These are phyloP conservation scores for Equus quagga DNA, from an alignment of 2,113 vertebrate species.

Conservation along the genomic window DNA sequence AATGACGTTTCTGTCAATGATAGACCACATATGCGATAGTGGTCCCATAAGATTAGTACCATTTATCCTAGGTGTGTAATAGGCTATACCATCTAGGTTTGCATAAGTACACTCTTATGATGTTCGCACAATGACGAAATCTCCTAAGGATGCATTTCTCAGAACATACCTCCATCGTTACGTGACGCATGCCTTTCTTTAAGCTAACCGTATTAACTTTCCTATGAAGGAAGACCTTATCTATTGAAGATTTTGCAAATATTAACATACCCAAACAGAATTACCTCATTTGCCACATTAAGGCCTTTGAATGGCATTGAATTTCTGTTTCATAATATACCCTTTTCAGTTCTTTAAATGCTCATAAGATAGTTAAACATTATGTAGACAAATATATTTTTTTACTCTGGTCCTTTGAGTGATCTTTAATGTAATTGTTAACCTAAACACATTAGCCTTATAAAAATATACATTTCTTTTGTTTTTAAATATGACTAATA, in stretches of 20 bases:
- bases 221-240: not conserved
- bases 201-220: not conserved
- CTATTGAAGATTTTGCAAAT: not conserved
- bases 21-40: too few relatives aligned
- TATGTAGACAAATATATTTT: not conserved
- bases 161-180: too few relatives aligned
- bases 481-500: not conserved
- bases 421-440: slow-evolving; percentile 10
- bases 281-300: not conserved
- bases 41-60: too few relatives aligned
- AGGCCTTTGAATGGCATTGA: not conserved
- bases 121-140: too few relatives aligned
- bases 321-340: slow-evolving; percentile 32
- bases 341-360: slow-evolving; percentile 32
- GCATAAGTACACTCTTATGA: too few relatives aligned
- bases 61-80: too few relatives aligned
- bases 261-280: not conserved
- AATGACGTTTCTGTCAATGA: too few relatives aligned
- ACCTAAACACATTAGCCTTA: not conserved
- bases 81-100: too few relatives aligned
- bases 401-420: slow-evolving; percentile 12
- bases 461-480: not conserved
- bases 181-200: not conserved
- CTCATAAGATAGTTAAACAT: not conserved
- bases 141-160: too few relatives aligned